phyloP scores from a whole-genome alignment of 2,797 vertebrate species.

The Periparus ater region DNA sequence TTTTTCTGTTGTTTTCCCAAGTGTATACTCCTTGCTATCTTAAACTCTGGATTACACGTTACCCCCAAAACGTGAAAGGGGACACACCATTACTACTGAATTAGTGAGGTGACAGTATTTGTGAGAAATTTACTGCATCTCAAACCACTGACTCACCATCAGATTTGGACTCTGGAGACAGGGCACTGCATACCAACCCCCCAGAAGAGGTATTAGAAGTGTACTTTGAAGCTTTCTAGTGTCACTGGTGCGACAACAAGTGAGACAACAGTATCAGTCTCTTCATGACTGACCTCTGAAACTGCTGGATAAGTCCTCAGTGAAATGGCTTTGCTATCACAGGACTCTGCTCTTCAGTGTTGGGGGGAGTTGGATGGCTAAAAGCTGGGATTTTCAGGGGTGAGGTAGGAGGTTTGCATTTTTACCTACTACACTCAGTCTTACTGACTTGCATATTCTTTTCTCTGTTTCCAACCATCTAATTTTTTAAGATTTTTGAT shows the following conservation, averaged over 20 bases:
- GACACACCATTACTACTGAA: neutral
- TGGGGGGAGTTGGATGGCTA: neutral
- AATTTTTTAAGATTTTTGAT: constrained; percentile 53
- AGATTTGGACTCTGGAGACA: neutral
- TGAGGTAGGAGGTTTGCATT: neutral
- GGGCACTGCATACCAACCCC: neutral
- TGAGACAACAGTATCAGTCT: neutral
- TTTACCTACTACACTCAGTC: neutral
- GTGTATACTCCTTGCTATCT: too few species aligned
- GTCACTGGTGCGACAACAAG: neutral
- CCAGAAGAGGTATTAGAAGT: neutral
- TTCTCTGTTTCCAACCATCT: constrained; percentile 9
- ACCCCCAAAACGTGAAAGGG: neutral
- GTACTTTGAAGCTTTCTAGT: neutral
- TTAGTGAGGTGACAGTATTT: neutral
- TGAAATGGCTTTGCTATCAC: neutral
- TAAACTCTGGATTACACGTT: neutral
- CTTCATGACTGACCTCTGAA: neutral
- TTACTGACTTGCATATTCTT: neutral
- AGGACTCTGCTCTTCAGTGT: neutral
- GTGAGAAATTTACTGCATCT: neutral
- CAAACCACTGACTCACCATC: neutral
- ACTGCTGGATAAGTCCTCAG: neutral
- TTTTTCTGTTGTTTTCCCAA: neutral
- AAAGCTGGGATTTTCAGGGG: neutral